phyloP scores from a whole-genome alignment of 30 jellyfish, hydroid and myxozoan genomes.

The Aurelia coerulea region DNA sequence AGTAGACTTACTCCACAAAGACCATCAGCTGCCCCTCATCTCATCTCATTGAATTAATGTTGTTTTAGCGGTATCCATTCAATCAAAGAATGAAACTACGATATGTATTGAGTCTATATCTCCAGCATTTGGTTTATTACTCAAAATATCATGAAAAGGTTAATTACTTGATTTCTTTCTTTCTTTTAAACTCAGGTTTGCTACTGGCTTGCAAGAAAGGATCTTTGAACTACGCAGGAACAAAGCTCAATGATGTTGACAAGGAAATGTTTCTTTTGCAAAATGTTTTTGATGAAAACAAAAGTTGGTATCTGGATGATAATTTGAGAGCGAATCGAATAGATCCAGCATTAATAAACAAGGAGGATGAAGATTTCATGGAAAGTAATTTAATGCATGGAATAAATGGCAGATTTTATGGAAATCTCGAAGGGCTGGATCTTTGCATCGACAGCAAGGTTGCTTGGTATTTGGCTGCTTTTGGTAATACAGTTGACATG shows the following conservation, averaged over 20 bases:
- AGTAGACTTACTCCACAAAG: too few species aligned
- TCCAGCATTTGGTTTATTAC: too few species aligned
- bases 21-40: too few species aligned
- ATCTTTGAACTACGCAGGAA: constrained; percentile 1
- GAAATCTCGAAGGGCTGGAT: constrained; percentile 46
- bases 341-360: constrained; percentile 29
- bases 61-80: too few species aligned
- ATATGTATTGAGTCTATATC: too few species aligned
- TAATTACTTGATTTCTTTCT: too few species aligned
- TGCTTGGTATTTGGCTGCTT: constrained; percentile 56
- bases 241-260: constrained; percentile 21
- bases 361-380: constrained; percentile 66
- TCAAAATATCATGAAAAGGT: too few species aligned
- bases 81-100: too few species aligned
- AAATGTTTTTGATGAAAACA: constrained; percentile 68
- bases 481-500: constrained; percentile 71
- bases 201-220: constrained; percentile 69
- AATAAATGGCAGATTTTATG: constrained; percentile 72
- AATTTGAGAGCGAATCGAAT: constrained; percentile 57
- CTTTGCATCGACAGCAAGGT: constrained; percentile 49
- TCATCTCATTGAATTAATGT: too few species aligned
- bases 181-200: constrained; percentile 17
- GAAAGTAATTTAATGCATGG: constrained; percentile 82
- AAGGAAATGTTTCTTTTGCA: constrained; percentile 55
- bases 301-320: constrained; percentile 62